Base-by-base conservation (phyloP, 2,888 invertebrate genomes). In the Ectropis crepuscularia region DNA sequence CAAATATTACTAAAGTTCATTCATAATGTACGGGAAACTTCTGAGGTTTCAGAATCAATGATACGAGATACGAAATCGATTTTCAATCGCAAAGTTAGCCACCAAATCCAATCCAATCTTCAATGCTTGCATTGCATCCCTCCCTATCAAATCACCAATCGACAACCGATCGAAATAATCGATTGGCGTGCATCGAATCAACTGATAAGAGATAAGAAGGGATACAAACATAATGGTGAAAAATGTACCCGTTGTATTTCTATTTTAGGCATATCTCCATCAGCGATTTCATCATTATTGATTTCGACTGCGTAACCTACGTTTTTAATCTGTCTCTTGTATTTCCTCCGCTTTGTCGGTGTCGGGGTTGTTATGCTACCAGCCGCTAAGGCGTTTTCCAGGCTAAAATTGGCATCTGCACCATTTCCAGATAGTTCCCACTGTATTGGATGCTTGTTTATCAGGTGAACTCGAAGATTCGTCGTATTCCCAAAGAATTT, bases 401-500 rank as follows among this genome's bases (percentile, higher is more conserved):
- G 70, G 41, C 76, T 75, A 54, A 84, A 78, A 58, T 76, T 75
- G 0, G 85, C 65, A 9, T 88, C 87, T 38, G 78, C 83, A 46
- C 87, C 88, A 73, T 81, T 90, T 68, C 89, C 86, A 46, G 86
- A 76, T 43, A 92, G 75, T 66, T 91, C 91, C 92, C 92, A 92
- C 69, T 92, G 92, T 65, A 92, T 82, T 1, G 92, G 92, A 76
- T 92, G 92, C 74, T 90, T 92, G 65, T 87, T 87, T 60, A 85
- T 82, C 68, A 92, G 76, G 78, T 92, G 92, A 28, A 85, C 77
- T 72, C 90, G 81, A 53, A 92, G 78, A 74, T 92, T 92, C 2
- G 92, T 92, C 5, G 92, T 92, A 75, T 92, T 92, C 55, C 92
- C 92, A 69, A 90, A 92, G 77, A 84, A 92, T 77, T 92, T 92